phyloP scores from a whole-genome alignment of 2,797 vertebrate species.

The Hephaestus fuliginosus region DNA sequence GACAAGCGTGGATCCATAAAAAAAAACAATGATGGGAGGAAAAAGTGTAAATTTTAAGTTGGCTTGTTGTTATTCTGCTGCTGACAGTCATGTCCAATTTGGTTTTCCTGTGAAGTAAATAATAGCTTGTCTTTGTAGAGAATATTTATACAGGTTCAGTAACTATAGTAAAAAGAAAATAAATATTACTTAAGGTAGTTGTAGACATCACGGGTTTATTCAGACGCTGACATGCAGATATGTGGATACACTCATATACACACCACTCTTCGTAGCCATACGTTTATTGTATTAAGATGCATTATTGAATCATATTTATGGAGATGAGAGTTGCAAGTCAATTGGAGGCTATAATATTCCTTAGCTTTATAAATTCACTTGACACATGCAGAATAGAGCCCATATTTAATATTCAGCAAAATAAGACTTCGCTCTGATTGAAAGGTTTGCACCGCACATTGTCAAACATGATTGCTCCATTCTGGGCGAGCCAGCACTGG shows the following conservation, averaged over 20 bases:
- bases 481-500: conserved; percentile 80
- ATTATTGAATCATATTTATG: conserved; percentile 80
- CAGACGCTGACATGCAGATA: conserved; percentile 21
- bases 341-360: conserved; percentile 83
- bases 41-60: conserved; percentile 61
- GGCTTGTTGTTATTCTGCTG: conserved; percentile 60
- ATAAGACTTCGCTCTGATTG: conserved; percentile 86
- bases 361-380: conserved; percentile 84
- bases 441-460: conserved; percentile 87
- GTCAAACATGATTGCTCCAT: conserved; percentile 87
- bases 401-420: conserved; percentile 86
- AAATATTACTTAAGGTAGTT: conserved; percentile 40
- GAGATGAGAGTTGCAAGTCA: conserved; percentile 78
- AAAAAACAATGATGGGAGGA: conserved; percentile 30
- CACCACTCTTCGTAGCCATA: conserved; percentile 14
- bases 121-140: conserved; percentile 40
- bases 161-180: conserved; percentile 21
- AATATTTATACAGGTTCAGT: conserved; percentile 47
- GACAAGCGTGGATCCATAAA: conserved; percentile 56
- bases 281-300: conserved; percentile 66
- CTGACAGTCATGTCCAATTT: conserved; percentile 73
- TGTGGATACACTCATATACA: conserved; percentile 2
- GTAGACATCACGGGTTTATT: conserved; percentile 32
- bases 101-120: conserved; percentile 59
- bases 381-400: conserved; percentile 80